Percentiles rank a stretch among this genome's conserved stretches.
phyloP scores from a whole-genome alignment of 2,113 vertebrate genomes.

The Crocuta crocuta region DNA sequence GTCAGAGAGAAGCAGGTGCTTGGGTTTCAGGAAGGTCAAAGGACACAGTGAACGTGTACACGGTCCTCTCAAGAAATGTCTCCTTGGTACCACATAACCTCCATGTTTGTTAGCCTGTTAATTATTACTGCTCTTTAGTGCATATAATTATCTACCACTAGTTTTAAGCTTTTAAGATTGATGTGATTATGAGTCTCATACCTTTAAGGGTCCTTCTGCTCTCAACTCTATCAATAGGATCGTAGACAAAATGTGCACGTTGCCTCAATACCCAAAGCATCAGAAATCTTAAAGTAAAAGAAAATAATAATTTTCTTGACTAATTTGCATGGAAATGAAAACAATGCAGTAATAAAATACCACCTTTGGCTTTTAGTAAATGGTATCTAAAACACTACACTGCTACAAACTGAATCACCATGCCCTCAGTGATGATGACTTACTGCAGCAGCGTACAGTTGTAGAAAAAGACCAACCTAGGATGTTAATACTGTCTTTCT shows the following conservation, averaged over 20 bases:
- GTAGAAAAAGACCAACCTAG: background rate
- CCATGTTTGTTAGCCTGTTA: background rate
- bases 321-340: background rate
- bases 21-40: conserved; percentile 14
- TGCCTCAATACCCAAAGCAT: background rate
- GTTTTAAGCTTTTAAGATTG: background rate
- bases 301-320: background rate
- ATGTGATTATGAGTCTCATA: background rate
- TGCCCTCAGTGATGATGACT: background rate
- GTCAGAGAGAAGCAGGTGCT: background rate
- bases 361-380: background rate
- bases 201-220: background rate
- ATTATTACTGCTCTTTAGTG: background rate
- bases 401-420: background rate
- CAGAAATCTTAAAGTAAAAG: background rate
- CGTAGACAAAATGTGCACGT: background rate
- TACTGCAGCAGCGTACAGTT: accelerated
- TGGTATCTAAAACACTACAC: background rate
- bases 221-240: background rate
- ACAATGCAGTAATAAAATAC: background rate
- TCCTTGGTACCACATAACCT: background rate
- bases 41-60: background rate
- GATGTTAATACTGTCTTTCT: background rate
- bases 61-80: background rate
- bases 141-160: background rate